Conservation (phyloP, 2,888 invertebrate genomes). For the Oscheius sp. region DNA sequence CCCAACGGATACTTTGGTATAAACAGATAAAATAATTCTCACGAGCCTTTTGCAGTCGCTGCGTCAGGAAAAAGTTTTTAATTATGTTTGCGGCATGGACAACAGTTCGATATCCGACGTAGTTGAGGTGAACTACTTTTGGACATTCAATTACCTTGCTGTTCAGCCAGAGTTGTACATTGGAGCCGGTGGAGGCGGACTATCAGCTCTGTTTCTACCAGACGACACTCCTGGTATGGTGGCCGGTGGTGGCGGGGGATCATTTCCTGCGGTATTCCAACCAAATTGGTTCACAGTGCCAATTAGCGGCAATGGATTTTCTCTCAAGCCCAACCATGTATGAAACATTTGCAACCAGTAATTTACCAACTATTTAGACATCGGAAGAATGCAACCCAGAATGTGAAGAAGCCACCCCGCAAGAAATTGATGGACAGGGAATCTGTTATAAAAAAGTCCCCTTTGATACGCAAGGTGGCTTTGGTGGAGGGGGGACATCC, state of each 20-base stretch:
- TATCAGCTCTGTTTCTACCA: slow-evolving; percentile 5
- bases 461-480: slow-evolving; percentile 20
- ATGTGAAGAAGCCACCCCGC: slow-evolving; percentile 16
- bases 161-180: slow-evolving; percentile 5
- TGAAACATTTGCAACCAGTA: not conserved
- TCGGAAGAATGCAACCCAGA: slow-evolving; percentile 13
- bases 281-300: not conserved
- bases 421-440: not conserved
- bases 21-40: not conserved
- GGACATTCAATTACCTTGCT: too few species aligned
- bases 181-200: slow-evolving; percentile 32
- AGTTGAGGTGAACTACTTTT: not conserved
- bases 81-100: slow-evolving; percentile 1
- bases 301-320: slow-evolving; percentile 16
- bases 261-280: slow-evolving; percentile 8
- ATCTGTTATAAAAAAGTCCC: slow-evolving; percentile 17
- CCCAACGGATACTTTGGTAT: slow-evolving; percentile 17
- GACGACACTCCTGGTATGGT: not conserved
- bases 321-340: slow-evolving; percentile 1
- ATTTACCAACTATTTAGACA: not conserved
- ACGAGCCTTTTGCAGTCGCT: slow-evolving; percentile 7
- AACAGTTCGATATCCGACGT: not conserved
- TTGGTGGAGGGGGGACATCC: slow-evolving; percentile 23
- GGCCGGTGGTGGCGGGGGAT: slow-evolving; percentile 29
- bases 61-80: not conserved